phyloP scores from a whole-genome alignment of 2,888 invertebrate species.

The Raillietiella orientalis region DNA sequence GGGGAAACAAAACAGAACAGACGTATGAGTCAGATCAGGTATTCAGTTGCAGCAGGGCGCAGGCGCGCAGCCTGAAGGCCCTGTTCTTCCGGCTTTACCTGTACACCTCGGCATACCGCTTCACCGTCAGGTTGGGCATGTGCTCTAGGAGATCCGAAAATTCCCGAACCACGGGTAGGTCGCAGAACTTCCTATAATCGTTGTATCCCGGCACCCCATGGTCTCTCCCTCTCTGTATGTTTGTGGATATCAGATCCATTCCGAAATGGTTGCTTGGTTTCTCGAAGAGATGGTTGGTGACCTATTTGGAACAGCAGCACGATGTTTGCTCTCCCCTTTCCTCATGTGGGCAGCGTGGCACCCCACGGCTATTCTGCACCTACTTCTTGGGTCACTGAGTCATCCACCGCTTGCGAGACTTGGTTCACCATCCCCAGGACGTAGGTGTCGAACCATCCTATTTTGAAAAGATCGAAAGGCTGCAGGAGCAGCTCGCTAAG shows the following conservation, averaged over 20 bases:
- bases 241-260: slow-evolving; percentile 65
- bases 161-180: slow-evolving; percentile 35
- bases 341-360: not conserved
- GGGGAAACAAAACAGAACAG: not conserved
- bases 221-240: slow-evolving; percentile 72
- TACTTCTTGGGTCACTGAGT: slow-evolving; percentile 13
- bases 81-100: too few species aligned
- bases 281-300: slow-evolving; percentile 70
- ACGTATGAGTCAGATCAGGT: not conserved
- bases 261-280: slow-evolving; percentile 24
- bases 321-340: not conserved
- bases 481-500: slow-evolving; percentile 15
- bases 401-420: slow-evolving; percentile 16
- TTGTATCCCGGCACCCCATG: slow-evolving; percentile 72
- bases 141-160: slow-evolving; percentile 53
- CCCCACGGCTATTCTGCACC: too few species aligned
- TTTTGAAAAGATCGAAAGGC: slow-evolving; percentile 16
- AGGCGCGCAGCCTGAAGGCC: too few species aligned
- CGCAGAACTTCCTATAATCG: slow-evolving; percentile 55
- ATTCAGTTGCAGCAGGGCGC: too few species aligned
- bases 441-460: slow-evolving; percentile 16
- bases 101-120: slow-evolving; percentile 46
- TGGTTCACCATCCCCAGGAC: slow-evolving; percentile 16
- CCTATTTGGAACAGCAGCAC: too few species aligned
- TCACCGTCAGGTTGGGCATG: slow-evolving; percentile 59